Conservation (phyloP, 30 jellyfish, hydroid and myxozoan genomes). For the Haliclystus octoradiatus region DNA sequence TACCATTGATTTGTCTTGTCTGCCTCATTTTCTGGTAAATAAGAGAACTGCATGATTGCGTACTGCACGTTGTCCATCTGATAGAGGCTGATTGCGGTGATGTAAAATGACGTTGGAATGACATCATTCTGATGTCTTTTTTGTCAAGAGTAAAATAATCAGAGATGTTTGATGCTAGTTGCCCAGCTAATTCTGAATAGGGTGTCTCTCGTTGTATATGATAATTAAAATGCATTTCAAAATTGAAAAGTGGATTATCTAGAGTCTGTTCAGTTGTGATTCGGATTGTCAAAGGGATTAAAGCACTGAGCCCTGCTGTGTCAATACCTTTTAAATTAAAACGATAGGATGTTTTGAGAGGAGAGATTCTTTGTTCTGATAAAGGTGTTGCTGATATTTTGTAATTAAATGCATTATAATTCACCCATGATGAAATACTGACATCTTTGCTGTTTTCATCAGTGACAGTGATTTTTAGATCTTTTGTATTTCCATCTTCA, state of each 20-base stretch:
- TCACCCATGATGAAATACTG: conserved; percentile 37
- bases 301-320: conserved; percentile 34
- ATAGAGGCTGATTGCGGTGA: background rate
- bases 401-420: conserved; percentile 11
- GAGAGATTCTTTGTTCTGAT: conserved; percentile 24
- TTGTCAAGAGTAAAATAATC: too few relatives aligned
- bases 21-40: background rate
- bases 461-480: conserved; percentile 21
- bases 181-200: background rate
- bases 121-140: background rate
- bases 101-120: background rate
- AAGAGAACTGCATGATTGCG: background rate
- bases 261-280: background rate
- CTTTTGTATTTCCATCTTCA: conserved; percentile 69
- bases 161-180: background rate
- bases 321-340: conserved; percentile 61
- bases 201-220: background rate
- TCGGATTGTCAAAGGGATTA: background rate
- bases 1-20: background rate
- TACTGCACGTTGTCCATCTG: background rate
- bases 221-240: background rate
- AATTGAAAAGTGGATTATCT: background rate
- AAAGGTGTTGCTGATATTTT: conserved; percentile 20
- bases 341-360: background rate
- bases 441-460: conserved; percentile 11